Base-by-base conservation (phyloP, 2,113 vertebrate species). In the Pyxicephalus adspersus region DNA sequence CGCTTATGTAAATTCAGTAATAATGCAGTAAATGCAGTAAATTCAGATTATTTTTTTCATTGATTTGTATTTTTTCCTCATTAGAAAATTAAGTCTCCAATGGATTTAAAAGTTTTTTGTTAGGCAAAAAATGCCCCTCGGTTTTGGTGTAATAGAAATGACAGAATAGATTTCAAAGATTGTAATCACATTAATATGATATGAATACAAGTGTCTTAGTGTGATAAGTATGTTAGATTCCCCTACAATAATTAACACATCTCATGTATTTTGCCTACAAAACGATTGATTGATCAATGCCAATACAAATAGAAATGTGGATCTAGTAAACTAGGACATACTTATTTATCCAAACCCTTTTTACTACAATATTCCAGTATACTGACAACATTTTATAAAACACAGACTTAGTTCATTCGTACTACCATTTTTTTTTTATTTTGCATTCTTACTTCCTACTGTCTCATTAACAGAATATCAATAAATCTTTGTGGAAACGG, bases 181-280 rank as follows among this genome's bases (percentile, higher is more conserved):
- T 89, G 83, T 61, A 76, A 84, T 84, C 67, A 83, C 79, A 84
- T 81, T 52, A 66, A 83, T 28, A 34, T 81, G 78, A 84, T 91
- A 84, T 89, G 85, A 87, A 86, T 88, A 25, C 83, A 85, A 94
- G 87, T 91, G 89, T 86, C 83, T 89, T 85, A 84, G 86, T 89
- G 80, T 85, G 90, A 89, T 91, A 92, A 94, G 88, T 91, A 79
- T 50, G 23, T 89, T 91, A 91, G 91, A 85, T 87, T 91, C 86
- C 87, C 86, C 87, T 93, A 90, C 92, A 88, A 91, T 94, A 93
- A 94, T 94, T 91, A 91, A 91, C 92, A 88, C 87, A 83, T 45
- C 86, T 85, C 50, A 83, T 83, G 38, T 64, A 67, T 66, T 63
- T 83, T 85, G 76, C 64, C 83, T 38, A 55, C 68, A 83, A 83